Evolutionary conservation across 2,888 invertebrate species (phyloP).

Genomic region (Drosophila imparisetae): DNA sequence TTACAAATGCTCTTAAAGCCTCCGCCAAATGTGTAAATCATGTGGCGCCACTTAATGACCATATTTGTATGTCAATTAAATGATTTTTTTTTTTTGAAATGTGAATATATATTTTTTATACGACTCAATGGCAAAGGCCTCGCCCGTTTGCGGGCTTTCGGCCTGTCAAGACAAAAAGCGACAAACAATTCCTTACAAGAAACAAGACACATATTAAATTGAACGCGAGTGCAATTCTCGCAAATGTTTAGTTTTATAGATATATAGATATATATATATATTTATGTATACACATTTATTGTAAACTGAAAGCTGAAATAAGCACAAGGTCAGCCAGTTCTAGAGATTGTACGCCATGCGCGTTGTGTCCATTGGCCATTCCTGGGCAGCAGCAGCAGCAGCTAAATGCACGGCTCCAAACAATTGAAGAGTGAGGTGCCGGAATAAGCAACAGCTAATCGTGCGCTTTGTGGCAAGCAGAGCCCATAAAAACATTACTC

Average conservation of each 20-base stretch:
- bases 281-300: neutral
- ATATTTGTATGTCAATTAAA: constrained; percentile 57
- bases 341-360: constrained; percentile 51
- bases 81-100: constrained; percentile 18
- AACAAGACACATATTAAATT: constrained; percentile 58
- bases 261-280: constrained; percentile 1
- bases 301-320: constrained; percentile 41
- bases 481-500: constrained; percentile 22
- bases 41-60: constrained; percentile 56
- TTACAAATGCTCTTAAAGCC: constrained; percentile 44
- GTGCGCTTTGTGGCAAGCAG: constrained; percentile 25
- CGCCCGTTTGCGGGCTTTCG: constrained; percentile 30
- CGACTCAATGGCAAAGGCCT: constrained; percentile 41
- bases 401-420: neutral
- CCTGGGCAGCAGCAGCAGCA: constrained; percentile 27
- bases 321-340: constrained; percentile 71
- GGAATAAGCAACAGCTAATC: constrained; percentile 41
- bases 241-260: constrained; percentile 25
- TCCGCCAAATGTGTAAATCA: constrained; percentile 50
- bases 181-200: constrained; percentile 50
- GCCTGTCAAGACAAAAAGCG: constrained; percentile 30
- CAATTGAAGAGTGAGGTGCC: neutral
- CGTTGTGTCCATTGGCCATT: constrained; percentile 47
- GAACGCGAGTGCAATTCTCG: constrained; percentile 51
- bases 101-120: constrained; percentile 7